Percentiles rank a stretch among this genome's conserved stretches.
Conservation (phyloP, 2,888 invertebrate species). For the Luperina nickerlii region DNA sequence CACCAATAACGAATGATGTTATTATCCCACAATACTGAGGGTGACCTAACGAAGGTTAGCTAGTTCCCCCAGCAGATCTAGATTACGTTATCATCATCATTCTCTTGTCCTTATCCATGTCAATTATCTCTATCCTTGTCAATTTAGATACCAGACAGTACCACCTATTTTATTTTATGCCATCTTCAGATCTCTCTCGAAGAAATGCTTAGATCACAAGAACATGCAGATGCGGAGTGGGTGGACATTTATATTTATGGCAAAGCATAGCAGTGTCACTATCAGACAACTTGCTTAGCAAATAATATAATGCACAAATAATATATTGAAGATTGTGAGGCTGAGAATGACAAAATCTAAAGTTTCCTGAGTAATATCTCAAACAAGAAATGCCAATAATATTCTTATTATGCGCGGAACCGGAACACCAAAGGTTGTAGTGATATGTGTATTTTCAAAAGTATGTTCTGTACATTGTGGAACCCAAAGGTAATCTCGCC, state of each 20-base stretch:
- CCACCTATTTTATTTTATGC: constrained; percentile 6
- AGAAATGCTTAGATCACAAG: constrained; percentile 15
- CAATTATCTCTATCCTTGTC: no score
- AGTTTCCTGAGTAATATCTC: not conserved
- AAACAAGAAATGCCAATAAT: not conserved
- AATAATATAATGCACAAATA: not conserved
- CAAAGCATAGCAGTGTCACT: constrained; percentile 1
- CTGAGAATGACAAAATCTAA: not conserved
- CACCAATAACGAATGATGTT: not conserved
- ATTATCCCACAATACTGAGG: not conserved
- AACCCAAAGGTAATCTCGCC: not conserved
- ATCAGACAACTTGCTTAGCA: not conserved
- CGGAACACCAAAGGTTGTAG: not conserved
- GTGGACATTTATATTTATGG: constrained; percentile 9
- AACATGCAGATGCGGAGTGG: constrained; percentile 5
- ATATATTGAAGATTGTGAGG: not conserved
- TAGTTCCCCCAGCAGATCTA: not conserved
- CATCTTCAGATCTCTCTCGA: not conserved
- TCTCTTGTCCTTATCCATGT: not conserved
- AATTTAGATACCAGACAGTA: not conserved
- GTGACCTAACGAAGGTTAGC: not conserved
- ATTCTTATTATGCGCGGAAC: not conserved
- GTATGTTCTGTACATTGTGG: not conserved
- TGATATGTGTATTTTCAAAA: not conserved
- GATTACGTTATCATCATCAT: not conserved